Percentiles rank a stretch among this genome's conserved stretches.
Conservation (phyloP, 2,888 invertebrate genomes). For the Apotomis capreana region DNA sequence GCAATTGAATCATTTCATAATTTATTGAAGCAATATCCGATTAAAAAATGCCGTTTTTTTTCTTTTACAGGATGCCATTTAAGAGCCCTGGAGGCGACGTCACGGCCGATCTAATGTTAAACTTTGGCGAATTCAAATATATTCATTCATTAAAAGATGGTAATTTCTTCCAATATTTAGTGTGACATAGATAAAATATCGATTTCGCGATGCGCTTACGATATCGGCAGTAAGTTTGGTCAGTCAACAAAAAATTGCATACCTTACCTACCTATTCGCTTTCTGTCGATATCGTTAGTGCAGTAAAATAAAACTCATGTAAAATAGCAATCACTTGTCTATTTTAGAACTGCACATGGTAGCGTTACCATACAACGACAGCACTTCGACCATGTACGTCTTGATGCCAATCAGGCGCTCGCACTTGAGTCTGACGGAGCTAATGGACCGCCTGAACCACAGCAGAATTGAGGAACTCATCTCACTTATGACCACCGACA, state of each 20-base stretch:
- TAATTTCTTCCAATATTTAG: slow-evolving; percentile 46
- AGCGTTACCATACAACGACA: slow-evolving; percentile 88
- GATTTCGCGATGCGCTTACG: too few relatives aligned
- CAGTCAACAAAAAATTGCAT: too few relatives aligned
- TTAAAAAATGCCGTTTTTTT: background rate
- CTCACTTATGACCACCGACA: slow-evolving; percentile 67
- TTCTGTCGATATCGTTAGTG: too few relatives aligned
- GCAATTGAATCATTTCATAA: too few relatives aligned
- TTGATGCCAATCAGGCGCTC: slow-evolving; percentile 82
- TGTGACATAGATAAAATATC: background rate
- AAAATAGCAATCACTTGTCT: background rate
- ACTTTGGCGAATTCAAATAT: slow-evolving; percentile 67
- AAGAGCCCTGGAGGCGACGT: slow-evolving; percentile 63
- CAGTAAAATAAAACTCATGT: background rate
- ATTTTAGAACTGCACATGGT: slow-evolving; percentile 82
- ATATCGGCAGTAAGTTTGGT: too few relatives aligned
- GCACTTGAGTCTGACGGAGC: slow-evolving; percentile 67
- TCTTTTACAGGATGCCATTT: slow-evolving; percentile 81
- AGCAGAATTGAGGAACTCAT: slow-evolving; percentile 78
- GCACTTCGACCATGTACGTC: slow-evolving; percentile 85
- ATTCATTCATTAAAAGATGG: slow-evolving; percentile 60
- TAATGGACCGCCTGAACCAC: slow-evolving; percentile 78
- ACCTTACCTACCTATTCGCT: too few relatives aligned
- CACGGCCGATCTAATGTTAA: slow-evolving; percentile 86
- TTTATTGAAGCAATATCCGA: too few relatives aligned